Evolutionary conservation across 2,797 vertebrate species (phyloP), one percentile per base, ranked within the genome.

Genomic region (Characodon lateralis): DNA sequence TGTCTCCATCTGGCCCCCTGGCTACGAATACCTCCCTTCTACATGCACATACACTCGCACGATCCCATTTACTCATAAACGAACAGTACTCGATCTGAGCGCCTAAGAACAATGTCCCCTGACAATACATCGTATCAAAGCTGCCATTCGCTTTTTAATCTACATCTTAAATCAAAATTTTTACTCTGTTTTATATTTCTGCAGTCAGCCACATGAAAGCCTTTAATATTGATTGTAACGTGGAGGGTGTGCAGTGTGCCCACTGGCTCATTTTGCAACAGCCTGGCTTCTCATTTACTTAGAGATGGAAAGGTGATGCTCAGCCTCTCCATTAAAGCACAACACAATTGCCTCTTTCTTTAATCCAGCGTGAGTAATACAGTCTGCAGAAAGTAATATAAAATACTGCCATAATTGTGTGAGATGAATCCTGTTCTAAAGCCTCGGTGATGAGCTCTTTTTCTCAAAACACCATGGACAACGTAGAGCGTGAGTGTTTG

Each of bases 1-100:
- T 93, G 90, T 93, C 91, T 92, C 93, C 92, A 91, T 94, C 93
- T 93, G 93, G 89, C 89, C 88, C 86, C 88, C 88, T 92, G 91
- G 91, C 92, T 90, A 73, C 83, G 83, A 74, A 88, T 82, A 85
- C 81, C 80, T 82, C 78, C 31, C 83, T 78, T 73, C 70, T 79
- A 76, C 71, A 75, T 78, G 59, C 43, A 65, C 73, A 31, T 74
- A 70, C 76, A 46, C 72, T 71, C 63, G 56, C 51, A 50, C 68
- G 65, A 10, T 73, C 77, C 50, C 76, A 70, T 14, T 70, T 26
- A 74, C 68, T 63, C 69, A 41, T 69, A 78, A 31, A 3, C 9
- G 10, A 68, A 66, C 51, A 58, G 5, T 51, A 35, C 71, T 51
- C 58, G 14, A 20, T 53, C 46, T 6, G n/a, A 55, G 63, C 76